phyloP scores from a whole-genome alignment of 1,140 invertebrate genomes.

The Oedothorax gibbosus region DNA sequence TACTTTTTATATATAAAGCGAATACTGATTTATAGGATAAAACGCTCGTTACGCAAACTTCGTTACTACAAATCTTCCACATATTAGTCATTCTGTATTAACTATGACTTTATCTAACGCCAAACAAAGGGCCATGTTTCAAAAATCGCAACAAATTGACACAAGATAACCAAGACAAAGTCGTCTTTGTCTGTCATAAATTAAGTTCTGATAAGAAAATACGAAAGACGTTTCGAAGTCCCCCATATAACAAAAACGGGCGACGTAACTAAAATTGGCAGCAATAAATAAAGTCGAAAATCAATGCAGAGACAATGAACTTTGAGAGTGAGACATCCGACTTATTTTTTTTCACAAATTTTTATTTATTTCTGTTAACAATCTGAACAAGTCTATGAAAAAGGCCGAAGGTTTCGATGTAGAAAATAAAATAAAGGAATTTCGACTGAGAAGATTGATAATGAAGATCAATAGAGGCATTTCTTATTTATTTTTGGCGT shows the following conservation, averaged over 20 bases:
- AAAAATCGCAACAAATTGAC: slow-evolving; percentile 27
- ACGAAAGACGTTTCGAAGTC: not conserved
- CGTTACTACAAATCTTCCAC: too few relatives aligned
- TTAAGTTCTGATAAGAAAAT: slow-evolving; percentile 23
- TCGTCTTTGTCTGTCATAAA: slow-evolving; percentile 21
- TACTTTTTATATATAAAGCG: too few relatives aligned
- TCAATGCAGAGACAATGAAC: slow-evolving; percentile 10
- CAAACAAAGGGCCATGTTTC: too few relatives aligned
- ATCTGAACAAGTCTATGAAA: slow-evolving; percentile 48
- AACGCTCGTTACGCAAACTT: too few relatives aligned
- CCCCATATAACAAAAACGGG: slow-evolving; percentile 20
- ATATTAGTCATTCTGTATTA: too few relatives aligned
- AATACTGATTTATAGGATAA: too few relatives aligned
- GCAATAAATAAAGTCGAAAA: slow-evolving; percentile 37
- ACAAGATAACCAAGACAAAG: slow-evolving; percentile 6
- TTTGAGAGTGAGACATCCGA: not conserved
- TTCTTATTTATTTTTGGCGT: not conserved
- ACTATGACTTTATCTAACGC: too few relatives aligned
- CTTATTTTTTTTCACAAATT: not conserved
- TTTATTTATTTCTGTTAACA: slow-evolving; percentile 28
- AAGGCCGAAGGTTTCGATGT: slow-evolving; percentile 10
- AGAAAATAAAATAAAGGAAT: slow-evolving; percentile 4
- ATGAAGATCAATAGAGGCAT: slow-evolving; percentile 32
- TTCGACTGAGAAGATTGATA: slow-evolving; percentile 8
- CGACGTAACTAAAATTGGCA: slow-evolving; percentile 29